A percentile compares a stretch with the other conserved stretches of the same genome.
Evolutionary conservation across 1,140 invertebrate species (phyloP).

Genomic region (Drosophila takahashii): DNA sequence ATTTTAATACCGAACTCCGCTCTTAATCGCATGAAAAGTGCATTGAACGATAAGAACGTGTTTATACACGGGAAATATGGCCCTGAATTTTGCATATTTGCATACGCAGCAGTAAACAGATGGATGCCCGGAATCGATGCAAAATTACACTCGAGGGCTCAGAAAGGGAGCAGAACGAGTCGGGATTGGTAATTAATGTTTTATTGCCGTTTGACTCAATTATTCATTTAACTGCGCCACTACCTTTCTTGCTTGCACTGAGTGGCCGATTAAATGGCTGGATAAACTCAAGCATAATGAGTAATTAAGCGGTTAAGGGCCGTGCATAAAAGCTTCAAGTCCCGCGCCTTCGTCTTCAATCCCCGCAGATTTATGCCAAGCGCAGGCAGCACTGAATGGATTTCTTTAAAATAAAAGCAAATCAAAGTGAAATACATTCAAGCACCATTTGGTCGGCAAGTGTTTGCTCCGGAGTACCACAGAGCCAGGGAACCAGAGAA

Average conservation of each 20-base stretch:
- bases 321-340: slow-evolving; percentile 36
- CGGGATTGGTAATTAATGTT: slow-evolving; percentile 48
- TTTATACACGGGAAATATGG: slow-evolving; percentile 32
- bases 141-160: slow-evolving; percentile 20
- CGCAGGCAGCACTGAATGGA: slow-evolving; percentile 33
- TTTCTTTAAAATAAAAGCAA: slow-evolving; percentile 49
- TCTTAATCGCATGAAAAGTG: slow-evolving; percentile 2
- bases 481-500: neutral
- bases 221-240: slow-evolving; percentile 39
- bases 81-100: slow-evolving; percentile 33
- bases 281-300: slow-evolving; percentile 44
- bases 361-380: slow-evolving; percentile 48
- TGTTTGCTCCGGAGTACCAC: slow-evolving; percentile 26
- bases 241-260: slow-evolving; percentile 37
- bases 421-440: slow-evolving; percentile 61
- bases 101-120: slow-evolving; percentile 3
- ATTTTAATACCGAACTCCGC: slow-evolving; percentile 18
- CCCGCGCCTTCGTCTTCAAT: slow-evolving; percentile 3
- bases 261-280: slow-evolving; percentile 42
- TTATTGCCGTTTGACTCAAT: slow-evolving; percentile 45
- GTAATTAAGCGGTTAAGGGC: slow-evolving; percentile 53
- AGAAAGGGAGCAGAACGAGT: neutral
- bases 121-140: slow-evolving; percentile 37
- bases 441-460: slow-evolving; percentile 61
- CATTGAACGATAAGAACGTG: slow-evolving; percentile 34